Evolutionary conservation across 2,888 invertebrate genomes (phyloP).

Genomic region (Hyposoter dolosus): DNA sequence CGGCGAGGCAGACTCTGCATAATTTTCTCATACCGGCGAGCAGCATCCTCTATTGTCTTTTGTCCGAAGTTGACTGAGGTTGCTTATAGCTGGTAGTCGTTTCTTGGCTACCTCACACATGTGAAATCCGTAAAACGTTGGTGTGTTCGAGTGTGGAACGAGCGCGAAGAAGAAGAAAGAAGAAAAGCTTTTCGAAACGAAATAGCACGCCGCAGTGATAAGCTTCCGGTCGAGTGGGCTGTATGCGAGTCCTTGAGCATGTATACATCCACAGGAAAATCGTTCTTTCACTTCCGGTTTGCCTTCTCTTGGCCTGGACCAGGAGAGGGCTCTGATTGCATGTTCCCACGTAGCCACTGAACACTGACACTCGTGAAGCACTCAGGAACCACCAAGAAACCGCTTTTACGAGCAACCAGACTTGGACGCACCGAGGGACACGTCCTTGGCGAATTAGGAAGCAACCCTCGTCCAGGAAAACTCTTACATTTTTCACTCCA

Average conservation of each 20-base stretch:
- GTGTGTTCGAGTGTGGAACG: slow-evolving; percentile 8
- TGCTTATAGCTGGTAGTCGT: slow-evolving; percentile 41
- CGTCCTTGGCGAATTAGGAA: slow-evolving; percentile 44
- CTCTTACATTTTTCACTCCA: slow-evolving; percentile 59
- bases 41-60: slow-evolving; percentile 76
- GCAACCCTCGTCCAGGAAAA: slow-evolving; percentile 55
- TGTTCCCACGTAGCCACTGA: slow-evolving; percentile 44
- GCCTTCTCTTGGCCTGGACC: slow-evolving; percentile 10
- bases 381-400: background rate
- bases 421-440: slow-evolving; percentile 6
- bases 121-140: slow-evolving; percentile 54
- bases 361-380: slow-evolving; percentile 13
- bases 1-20: slow-evolving; percentile 81
- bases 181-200: slow-evolving; percentile 16
- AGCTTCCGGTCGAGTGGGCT: slow-evolving; percentile 41
- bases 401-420: background rate
- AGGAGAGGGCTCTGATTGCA: background rate
- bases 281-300: slow-evolving; percentile 31
- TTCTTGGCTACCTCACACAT: slow-evolving; percentile 58
- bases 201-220: slow-evolving; percentile 33
- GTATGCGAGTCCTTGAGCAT: background rate
- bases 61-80: slow-evolving; percentile 61
- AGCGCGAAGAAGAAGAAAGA: background rate
- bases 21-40: slow-evolving; percentile 79
- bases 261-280: slow-evolving; percentile 16